Base-by-base conservation (phyloP, 1,140 invertebrate genomes). In the Diprion similis region DNA sequence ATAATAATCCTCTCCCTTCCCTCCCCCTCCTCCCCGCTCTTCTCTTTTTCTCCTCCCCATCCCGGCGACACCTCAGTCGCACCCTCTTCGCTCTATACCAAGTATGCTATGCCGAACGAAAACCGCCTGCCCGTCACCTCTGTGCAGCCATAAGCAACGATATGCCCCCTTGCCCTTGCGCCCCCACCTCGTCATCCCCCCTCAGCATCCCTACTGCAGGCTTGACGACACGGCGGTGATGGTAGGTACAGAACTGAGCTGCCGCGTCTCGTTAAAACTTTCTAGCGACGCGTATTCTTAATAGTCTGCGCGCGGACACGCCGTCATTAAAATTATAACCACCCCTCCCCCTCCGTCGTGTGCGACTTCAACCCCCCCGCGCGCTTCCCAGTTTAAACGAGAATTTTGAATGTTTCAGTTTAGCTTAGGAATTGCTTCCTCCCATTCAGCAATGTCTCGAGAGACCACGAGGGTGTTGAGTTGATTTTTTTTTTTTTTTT, bases 311-410 rank as follows among this genome's bases (percentile, higher is more conserved):
- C 85, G 84, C 86, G 87, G 86, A 88, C 86, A 87, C 82, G 85
- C 81, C 87, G 85, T 88, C 87, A 88, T 88, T 88, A 87, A 88
- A 88, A 87, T 88, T 88, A 88, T 88, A 88, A 87, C 84, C 84
- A 11, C 51, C n/a, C 51, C 51, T 11, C 51, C 11, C 1, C 51
- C 51, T 17, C 51, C 51, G 3, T 17, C 11, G 11, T 13, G 51
- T 6, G 51, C n/a, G 4, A 17, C n/a, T 59, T 59, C 51, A 13
- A 59, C 51, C 51, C 51, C 51, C 11, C 51, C 11, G 51, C 51
- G 11, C 51, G 11, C 51, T 59, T 59, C n/a, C 51, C 51, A 59
- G 11, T 59, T 17, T 59, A 59, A 59, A 59, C 51, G n/a, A 59
- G 51, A 59, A 59, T 59, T 59, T 9, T 13, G 51, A 59, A 59